Conservation (phyloP, 1,140 invertebrate species). For the Thaumatotibia leucotreta region DNA sequence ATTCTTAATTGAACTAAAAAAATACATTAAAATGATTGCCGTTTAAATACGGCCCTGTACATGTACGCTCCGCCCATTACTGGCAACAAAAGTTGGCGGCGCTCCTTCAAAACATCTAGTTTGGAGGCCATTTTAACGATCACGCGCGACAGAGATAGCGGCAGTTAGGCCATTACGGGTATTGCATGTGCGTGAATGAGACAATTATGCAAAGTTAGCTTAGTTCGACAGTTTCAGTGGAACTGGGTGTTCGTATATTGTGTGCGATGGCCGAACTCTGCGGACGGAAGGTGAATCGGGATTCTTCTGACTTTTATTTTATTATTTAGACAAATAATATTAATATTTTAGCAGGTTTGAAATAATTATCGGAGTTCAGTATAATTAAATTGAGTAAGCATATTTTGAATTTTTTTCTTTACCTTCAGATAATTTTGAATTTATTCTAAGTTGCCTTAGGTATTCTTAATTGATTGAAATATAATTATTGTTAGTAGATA, state of each 20-base stretch:
- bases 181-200: constrained; percentile 62
- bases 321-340: not conserved
- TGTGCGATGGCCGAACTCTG: constrained; percentile 1
- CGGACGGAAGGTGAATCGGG: not conserved
- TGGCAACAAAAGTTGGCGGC: constrained; percentile 70
- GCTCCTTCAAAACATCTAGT: constrained; percentile 75
- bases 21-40: constrained; percentile 9
- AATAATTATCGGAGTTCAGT: no score
- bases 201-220: constrained; percentile 72
- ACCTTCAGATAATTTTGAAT: no score
- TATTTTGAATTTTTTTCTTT: no score
- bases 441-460: no score
- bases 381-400: no score
- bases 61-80: constrained; percentile 72
- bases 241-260: constrained; percentile 20
- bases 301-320: not conserved
- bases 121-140: constrained; percentile 75
- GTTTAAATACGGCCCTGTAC: constrained; percentile 48
- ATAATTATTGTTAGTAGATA: no score
- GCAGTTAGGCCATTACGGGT: constrained; percentile 29
- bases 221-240: constrained; percentile 56
- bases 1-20: constrained; percentile 14
- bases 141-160: constrained; percentile 57
- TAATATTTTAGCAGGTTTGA: not conserved
- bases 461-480: no score